phyloP scores from a whole-genome alignment of 2,888 invertebrate genomes.

The Thereva unica region DNA sequence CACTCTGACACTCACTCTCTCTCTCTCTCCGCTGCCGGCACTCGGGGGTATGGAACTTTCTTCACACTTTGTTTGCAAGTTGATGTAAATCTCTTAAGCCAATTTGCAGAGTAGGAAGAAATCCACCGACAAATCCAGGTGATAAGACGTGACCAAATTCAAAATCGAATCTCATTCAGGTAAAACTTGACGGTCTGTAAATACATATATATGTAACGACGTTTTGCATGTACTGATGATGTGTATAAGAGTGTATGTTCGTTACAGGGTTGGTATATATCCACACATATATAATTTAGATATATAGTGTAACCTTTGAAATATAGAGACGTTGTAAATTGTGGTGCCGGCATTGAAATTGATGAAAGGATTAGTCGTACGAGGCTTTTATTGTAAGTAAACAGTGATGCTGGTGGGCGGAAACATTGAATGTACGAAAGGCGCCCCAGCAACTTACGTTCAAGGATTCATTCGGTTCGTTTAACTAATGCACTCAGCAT shows the following conservation, averaged over 20 bases:
- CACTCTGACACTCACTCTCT: constrained; percentile 22
- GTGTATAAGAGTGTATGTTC: too few relatives aligned
- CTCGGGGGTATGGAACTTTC: constrained; percentile 23
- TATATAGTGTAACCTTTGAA: too few relatives aligned
- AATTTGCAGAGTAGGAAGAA: constrained; percentile 32
- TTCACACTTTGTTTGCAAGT: constrained; percentile 35
- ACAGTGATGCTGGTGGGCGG: background rate
- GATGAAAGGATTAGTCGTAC: constrained; percentile 30
- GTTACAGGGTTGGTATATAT: too few relatives aligned
- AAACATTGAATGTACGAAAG: background rate
- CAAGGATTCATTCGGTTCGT: too few relatives aligned
- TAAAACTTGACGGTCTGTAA: constrained; percentile 27
- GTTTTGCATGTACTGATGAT: background rate
- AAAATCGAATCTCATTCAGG: constrained; percentile 34
- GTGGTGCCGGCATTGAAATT: constrained; percentile 20
- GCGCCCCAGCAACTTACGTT: background rate
- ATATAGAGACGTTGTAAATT: too few relatives aligned
- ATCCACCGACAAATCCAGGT: constrained; percentile 35
- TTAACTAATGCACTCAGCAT: too few relatives aligned
- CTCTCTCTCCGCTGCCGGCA: too few relatives aligned
- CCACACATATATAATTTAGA: too few relatives aligned
- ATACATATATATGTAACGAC: background rate
- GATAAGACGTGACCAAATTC: constrained; percentile 36
- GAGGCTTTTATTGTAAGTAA: constrained; percentile 13
- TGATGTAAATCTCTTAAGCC: constrained; percentile 35